A percentile compares a stretch with the other conserved stretches of the same genome.
Evolutionary conservation across 2,797 vertebrate species (phyloP).

Genomic region (Sebastes oblongus): DNA sequence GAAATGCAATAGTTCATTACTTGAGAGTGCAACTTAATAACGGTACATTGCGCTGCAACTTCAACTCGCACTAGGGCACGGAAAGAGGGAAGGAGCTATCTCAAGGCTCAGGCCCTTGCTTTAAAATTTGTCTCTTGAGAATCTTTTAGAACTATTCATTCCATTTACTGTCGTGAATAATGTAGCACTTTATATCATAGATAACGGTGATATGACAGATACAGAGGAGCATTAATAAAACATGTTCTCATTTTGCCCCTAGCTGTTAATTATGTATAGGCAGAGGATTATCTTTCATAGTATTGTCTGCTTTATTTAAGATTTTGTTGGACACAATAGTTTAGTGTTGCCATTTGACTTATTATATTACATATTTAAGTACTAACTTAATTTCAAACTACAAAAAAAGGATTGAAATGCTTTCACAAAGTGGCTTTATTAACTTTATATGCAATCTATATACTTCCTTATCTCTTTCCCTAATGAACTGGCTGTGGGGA

Average conservation of each 20-base stretch:
- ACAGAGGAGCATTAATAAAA: slow-evolving; percentile 69
- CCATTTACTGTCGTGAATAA: slow-evolving; percentile 67
- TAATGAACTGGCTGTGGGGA: slow-evolving; percentile 38
- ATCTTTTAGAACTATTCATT: slow-evolving; percentile 49
- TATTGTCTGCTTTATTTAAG: slow-evolving; percentile 21
- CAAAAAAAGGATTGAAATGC: neutral
- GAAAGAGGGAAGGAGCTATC: slow-evolving; percentile 2
- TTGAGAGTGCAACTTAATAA: slow-evolving; percentile 33
- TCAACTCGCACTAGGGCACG: neutral
- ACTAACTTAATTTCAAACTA: neutral
- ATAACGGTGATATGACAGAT: slow-evolving; percentile 61
- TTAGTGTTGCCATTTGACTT: neutral
- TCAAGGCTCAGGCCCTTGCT: slow-evolving; percentile 3
- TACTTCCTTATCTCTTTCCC: neutral
- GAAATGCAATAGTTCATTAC: slow-evolving; percentile 49
- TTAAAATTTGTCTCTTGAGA: slow-evolving; percentile 26
- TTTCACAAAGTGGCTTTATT: neutral
- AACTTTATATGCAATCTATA: neutral
- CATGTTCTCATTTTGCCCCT: slow-evolving; percentile 54
- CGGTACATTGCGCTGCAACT: neutral
- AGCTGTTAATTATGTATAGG: slow-evolving; percentile 67
- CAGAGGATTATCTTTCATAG: slow-evolving; percentile 45
- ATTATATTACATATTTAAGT: neutral
- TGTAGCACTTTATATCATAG: slow-evolving; percentile 57
- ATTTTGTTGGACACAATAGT: slow-evolving; percentile 15